Conservation (phyloP, 2,888 invertebrate species). For the Ctenicera cuprea region DNA sequence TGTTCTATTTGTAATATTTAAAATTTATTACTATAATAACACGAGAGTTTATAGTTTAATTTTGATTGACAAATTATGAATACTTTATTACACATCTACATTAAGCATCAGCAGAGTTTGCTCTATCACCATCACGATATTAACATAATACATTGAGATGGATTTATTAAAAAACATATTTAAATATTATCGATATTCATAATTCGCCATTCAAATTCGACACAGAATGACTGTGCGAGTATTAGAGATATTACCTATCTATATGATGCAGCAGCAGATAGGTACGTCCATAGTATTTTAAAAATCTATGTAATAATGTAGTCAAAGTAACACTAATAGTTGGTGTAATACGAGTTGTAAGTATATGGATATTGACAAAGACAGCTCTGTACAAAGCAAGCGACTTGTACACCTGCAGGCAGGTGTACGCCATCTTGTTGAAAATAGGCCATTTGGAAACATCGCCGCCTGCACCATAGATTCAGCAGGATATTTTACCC, state of each 20-base stretch:
- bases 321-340: conserved; percentile 31
- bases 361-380: conserved; percentile 58
- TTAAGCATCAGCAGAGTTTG: neutral
- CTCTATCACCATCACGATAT: neutral
- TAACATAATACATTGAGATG: neutral
- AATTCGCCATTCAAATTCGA: conserved; percentile 28
- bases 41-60: too few species aligned
- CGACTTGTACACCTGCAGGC: conserved; percentile 60
- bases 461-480: conserved; percentile 71
- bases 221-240: conserved; percentile 13
- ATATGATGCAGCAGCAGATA: conserved; percentile 36
- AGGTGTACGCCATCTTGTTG: conserved; percentile 65
- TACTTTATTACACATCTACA: neutral
- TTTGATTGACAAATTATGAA: conserved; percentile 30
- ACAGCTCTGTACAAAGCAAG: conserved; percentile 66
- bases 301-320: conserved; percentile 22
- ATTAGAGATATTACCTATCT: conserved; percentile 25
- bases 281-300: conserved; percentile 27
- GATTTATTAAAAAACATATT: neutral
- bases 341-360: conserved; percentile 26
- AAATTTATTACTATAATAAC: too few species aligned
- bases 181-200: neutral
- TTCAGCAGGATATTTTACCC: conserved; percentile 69
- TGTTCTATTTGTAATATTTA: neutral
- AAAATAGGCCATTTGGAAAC: conserved; percentile 71